These are phyloP conservation scores for Argyra leucocephala DNA, from an alignment of 2,888 invertebrate species.

Conservation along the genomic window DNA sequence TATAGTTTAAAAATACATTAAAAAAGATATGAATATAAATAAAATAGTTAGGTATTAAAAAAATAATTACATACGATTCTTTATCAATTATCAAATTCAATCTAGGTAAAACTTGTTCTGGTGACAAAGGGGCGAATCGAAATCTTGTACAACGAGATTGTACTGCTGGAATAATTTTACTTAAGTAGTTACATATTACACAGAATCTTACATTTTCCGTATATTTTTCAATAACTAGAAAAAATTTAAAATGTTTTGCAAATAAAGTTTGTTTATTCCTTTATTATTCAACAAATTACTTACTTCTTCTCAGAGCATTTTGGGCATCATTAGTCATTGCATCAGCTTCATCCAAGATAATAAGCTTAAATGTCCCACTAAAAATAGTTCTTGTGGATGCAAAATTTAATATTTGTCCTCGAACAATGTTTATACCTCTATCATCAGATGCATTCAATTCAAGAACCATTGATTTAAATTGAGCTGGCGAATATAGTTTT, in stretches of 20 bases:
- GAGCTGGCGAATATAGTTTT: slow-evolving; percentile 78
- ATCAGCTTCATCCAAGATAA: slow-evolving; percentile 97
- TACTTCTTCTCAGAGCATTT: slow-evolving; percentile 89
- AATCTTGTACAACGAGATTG: slow-evolving; percentile 97
- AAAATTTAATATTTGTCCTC: slow-evolving; percentile 89
- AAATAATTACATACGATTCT: slow-evolving; percentile 56
- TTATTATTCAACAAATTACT: too few species aligned
- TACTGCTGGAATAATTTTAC: slow-evolving; percentile 96
- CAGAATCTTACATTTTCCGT: slow-evolving; percentile 98
- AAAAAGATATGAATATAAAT: too few species aligned
- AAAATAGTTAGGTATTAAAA: too few species aligned
- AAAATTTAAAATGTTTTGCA: too few species aligned
- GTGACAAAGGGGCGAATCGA: slow-evolving; percentile 81
- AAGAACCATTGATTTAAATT: slow-evolving; percentile 88
- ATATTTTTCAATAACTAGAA: slow-evolving; percentile 94
- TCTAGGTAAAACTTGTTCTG: slow-evolving; percentile 80
- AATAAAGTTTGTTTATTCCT: too few species aligned
- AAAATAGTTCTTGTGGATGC: slow-evolving; percentile 94
- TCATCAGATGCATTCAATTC: slow-evolving; percentile 98
- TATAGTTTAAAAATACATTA: too few species aligned
- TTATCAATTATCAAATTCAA: slow-evolving; percentile 71
- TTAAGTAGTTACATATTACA: slow-evolving; percentile 96
- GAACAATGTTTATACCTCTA: slow-evolving; percentile 88
- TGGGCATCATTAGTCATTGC: slow-evolving; percentile 99
- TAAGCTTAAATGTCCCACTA: slow-evolving; percentile 85